These are phyloP conservation scores for Rhadina sibilatrix DNA, from an alignment of 2,113 vertebrate genomes.

Conservation along the genomic window DNA sequence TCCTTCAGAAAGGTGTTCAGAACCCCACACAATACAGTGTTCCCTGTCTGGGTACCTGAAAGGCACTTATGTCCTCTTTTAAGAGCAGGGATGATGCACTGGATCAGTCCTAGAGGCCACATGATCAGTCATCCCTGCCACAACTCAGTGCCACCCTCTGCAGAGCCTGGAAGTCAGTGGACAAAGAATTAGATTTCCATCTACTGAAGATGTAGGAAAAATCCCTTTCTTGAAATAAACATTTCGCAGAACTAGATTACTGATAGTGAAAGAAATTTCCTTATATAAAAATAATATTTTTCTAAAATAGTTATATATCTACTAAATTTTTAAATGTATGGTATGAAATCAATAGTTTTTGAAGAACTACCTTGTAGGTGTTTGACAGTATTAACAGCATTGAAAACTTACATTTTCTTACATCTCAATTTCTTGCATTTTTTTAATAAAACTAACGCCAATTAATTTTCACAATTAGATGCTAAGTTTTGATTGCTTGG, in stretches of 20 bases:
- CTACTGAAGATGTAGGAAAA: neutral
- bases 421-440: neutral
- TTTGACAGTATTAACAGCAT: neutral
- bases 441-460: neutral
- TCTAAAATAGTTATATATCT: neutral
- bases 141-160: accelerated
- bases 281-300: neutral
- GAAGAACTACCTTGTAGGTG: neutral
- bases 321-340: neutral
- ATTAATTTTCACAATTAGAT: neutral
- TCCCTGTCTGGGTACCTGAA: neutral
- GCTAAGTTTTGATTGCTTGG: neutral
- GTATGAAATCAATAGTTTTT: neutral
- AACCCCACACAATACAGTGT: neutral
- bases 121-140: neutral
- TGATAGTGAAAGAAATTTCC: neutral
- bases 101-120: neutral
- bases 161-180: neutral
- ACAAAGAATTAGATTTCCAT: neutral
- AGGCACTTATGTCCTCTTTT: neutral
- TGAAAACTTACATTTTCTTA: neutral
- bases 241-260: neutral
- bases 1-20: neutral
- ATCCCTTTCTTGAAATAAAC: neutral
- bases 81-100: neutral